Evolutionary conservation across 1,140 invertebrate species (phyloP).

Genomic region (Drosophila pseudoobscura): DNA sequence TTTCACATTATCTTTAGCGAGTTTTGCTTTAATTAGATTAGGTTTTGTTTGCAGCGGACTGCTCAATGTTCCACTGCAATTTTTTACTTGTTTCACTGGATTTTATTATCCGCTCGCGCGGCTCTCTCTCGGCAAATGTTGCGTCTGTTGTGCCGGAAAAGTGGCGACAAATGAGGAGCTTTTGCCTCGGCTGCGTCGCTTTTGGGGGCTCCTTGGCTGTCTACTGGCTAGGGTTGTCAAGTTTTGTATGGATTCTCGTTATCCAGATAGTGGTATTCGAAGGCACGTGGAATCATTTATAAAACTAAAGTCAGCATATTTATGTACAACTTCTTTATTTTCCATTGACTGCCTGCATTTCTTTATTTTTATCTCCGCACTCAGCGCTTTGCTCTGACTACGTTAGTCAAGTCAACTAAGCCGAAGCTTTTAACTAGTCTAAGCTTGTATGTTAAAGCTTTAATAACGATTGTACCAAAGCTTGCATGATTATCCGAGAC

Average conservation of each 20-base stretch:
- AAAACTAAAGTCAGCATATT: no score
- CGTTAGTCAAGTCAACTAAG: no score
- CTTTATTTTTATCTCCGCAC: no score
- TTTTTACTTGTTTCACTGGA: slow-evolving; percentile 28
- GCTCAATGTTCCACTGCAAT: slow-evolving; percentile 19
- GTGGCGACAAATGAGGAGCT: slow-evolving; percentile 81
- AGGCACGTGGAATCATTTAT: neutral
- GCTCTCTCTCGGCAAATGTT: slow-evolving; percentile 65
- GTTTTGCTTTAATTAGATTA: slow-evolving; percentile 32
- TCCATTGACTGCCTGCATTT: no score
- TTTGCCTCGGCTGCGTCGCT: slow-evolving; percentile 56
- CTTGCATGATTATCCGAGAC: no score
- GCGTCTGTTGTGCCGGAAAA: slow-evolving; percentile 83
- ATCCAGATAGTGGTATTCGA: no score
- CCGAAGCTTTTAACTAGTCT: no score
- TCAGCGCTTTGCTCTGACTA: no score
- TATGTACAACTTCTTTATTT: no score
- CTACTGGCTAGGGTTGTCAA: slow-evolving; percentile 38
- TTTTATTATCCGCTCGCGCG: slow-evolving; percentile 51
- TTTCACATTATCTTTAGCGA: slow-evolving; percentile 34
- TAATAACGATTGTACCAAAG: no score
- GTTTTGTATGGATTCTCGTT: neutral
- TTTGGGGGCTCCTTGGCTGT: slow-evolving; percentile 41
- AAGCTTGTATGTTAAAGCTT: no score
- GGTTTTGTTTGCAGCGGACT: slow-evolving; percentile 11